These are phyloP conservation scores for Sebastes miniatus DNA, from an alignment of 2,797 vertebrate species.

Conservation along the genomic window DNA sequence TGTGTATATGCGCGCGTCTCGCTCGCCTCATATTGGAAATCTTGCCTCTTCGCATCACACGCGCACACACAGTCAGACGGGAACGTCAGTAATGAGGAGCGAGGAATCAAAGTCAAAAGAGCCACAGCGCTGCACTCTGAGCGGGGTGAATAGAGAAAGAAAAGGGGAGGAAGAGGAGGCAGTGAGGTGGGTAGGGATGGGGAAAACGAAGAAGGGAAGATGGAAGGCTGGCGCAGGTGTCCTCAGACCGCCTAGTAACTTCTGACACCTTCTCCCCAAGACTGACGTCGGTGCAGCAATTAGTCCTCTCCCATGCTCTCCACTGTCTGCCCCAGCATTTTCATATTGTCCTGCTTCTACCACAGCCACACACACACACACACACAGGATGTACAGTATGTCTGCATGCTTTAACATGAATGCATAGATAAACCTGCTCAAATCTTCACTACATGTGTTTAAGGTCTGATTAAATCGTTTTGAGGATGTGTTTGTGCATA, in stretches of 20 bases:
- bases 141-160: conserved; percentile 49
- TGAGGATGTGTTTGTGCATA: neutral
- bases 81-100: conserved; percentile 79
- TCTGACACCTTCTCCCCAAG: conserved; percentile 72
- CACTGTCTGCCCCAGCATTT: conserved; percentile 54
- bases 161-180: conserved; percentile 50
- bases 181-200: conserved; percentile 48
- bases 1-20: conserved; percentile 57
- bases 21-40: conserved; percentile 61
- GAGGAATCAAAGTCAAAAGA: conserved; percentile 75
- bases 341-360: conserved; percentile 32
- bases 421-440: conserved; percentile 8
- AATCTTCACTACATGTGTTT: conserved; percentile 6
- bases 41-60: conserved; percentile 56
- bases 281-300: conserved; percentile 76
- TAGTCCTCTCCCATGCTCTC: conserved; percentile 69
- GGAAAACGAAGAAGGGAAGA: conserved; percentile 47
- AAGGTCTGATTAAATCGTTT: conserved; percentile 20
- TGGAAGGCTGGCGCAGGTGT: conserved; percentile 69
- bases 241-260: conserved; percentile 70
- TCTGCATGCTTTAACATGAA: conserved; percentile 18
- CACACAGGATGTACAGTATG: neutral
- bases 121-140: conserved; percentile 61
- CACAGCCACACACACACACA: neutral
- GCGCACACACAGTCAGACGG: conserved; percentile 53